Evolutionary conservation across 2,888 invertebrate genomes (phyloP).

Genomic region (Brachycybe producta): DNA sequence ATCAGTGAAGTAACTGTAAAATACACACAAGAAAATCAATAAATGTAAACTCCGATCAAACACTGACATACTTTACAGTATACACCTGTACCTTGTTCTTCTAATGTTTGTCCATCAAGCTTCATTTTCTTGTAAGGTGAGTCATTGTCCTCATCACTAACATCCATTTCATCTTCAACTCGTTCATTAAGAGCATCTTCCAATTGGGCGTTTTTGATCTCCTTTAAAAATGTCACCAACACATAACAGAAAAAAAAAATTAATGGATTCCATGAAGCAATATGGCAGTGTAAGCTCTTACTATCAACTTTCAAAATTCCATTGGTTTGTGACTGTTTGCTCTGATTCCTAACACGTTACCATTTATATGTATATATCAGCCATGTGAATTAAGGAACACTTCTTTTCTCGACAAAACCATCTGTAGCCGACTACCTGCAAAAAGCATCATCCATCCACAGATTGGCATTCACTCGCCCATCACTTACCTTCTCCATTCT

Average conservation of each 20-base stretch:
- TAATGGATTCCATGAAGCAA: too few species aligned
- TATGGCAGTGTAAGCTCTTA: too few species aligned
- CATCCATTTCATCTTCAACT: constrained; percentile 75
- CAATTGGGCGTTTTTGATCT: constrained; percentile 52
- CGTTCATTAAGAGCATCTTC: constrained; percentile 49
- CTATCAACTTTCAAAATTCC: too few species aligned
- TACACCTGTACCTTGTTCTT: constrained; percentile 6
- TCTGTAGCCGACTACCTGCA: too few species aligned
- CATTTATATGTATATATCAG: too few species aligned
- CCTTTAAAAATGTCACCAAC: constrained; percentile 38
- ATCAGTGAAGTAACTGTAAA: constrained; percentile 2
- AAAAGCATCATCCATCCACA: too few species aligned
- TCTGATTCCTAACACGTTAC: too few species aligned
- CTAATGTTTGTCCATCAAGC: constrained; percentile 12
- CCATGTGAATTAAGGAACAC: too few species aligned
- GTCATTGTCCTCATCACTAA: constrained; percentile 55
- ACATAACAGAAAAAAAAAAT: constrained; percentile 18
- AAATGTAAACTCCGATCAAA: background rate
- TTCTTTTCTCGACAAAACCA: too few species aligned
- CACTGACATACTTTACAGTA: background rate
- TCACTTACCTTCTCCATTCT: too few species aligned
- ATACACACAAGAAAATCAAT: background rate
- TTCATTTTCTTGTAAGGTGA: constrained; percentile 10
- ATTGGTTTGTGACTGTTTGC: too few species aligned
- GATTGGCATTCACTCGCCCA: too few species aligned